A percentile compares a stretch with the other conserved stretches of the same genome.
Conservation (phyloP, 2,888 invertebrate genomes). For the Thereva unica region DNA sequence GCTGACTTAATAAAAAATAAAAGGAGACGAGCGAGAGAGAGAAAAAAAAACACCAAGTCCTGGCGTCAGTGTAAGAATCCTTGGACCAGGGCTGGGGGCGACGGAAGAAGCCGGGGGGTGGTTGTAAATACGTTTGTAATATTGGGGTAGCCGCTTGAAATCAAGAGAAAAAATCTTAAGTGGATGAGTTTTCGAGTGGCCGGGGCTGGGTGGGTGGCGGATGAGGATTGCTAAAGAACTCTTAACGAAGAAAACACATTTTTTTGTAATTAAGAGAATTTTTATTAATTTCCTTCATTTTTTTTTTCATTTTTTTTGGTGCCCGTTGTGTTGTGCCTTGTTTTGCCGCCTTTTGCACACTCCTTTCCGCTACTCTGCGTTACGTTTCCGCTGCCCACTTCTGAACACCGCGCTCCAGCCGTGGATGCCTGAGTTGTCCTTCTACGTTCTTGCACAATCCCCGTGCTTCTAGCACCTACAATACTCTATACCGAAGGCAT, state of each 20-base stretch:
- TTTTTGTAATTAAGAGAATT: constrained; percentile 36
- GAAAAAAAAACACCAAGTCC: constrained; percentile 1
- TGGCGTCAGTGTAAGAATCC: constrained; percentile 9
- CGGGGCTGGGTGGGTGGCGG: constrained; percentile 5
- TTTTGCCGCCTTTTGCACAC: constrained; percentile 19
- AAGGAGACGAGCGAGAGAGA: constrained; percentile 9
- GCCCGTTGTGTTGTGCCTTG: no score
- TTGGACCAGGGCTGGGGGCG: neutral
- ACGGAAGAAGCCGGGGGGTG: neutral
- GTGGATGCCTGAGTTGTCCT: constrained; percentile 4
- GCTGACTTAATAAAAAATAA: constrained; percentile 36
- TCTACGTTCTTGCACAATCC: constrained; percentile 23
- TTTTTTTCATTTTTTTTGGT: constrained; percentile 10
- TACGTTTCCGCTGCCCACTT: constrained; percentile 29
- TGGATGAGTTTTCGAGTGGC: constrained; percentile 8
- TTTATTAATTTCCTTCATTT: constrained; percentile 36
- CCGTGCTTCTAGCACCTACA: neutral
- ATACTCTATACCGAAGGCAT: constrained; percentile 24
- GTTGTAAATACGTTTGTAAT: constrained; percentile 10
- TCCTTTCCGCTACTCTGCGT: constrained; percentile 21
- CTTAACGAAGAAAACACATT: constrained; percentile 37
- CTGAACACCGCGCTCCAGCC: no score
- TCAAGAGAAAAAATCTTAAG: constrained; percentile 26
- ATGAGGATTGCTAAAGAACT: constrained; percentile 31
- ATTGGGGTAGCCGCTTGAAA: constrained; percentile 23